phyloP scores from a whole-genome alignment of 2,888 invertebrate genomes.

The Andrena hattorfiana region DNA sequence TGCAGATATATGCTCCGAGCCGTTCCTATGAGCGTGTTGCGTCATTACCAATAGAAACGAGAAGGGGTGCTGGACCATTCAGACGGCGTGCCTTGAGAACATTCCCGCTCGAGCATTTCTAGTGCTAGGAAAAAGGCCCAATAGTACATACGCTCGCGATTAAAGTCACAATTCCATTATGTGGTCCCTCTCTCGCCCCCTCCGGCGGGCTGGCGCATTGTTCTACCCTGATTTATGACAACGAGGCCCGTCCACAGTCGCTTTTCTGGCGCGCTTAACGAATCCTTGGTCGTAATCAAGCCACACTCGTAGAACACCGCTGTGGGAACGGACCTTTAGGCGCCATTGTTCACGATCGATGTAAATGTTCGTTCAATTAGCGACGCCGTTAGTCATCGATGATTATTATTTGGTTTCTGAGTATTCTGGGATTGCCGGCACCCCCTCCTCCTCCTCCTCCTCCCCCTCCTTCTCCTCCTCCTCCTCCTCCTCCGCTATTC shows the following conservation, averaged over 20 bases:
- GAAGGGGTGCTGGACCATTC: conserved; percentile 49
- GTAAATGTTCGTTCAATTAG: conserved; percentile 21
- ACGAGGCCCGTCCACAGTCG: conserved; percentile 25
- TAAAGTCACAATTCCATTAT: conserved; percentile 55
- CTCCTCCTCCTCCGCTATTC: too few relatives aligned
- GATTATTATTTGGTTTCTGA: not conserved
- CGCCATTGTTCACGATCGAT: conserved; percentile 16
- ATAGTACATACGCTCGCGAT: conserved; percentile 45
- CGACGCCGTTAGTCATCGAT: not conserved
- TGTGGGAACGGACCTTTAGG: conserved; percentile 15
- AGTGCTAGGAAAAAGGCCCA: conserved; percentile 57
- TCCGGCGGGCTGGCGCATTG: conserved; percentile 29
- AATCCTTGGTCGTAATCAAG: conserved; percentile 12
- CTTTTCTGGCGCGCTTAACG: conserved; percentile 10
- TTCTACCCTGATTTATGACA: conserved; percentile 44
- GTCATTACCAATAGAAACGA: conserved; percentile 47
- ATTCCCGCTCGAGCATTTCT: conserved; percentile 43
- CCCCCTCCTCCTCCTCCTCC: too few relatives aligned
- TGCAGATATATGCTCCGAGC: conserved; percentile 51
- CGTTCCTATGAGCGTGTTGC: conserved; percentile 46
- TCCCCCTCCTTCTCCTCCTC: too few relatives aligned
- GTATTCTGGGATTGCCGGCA: too few relatives aligned
- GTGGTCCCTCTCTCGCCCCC: conserved; percentile 2
- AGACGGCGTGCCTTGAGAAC: conserved; percentile 49
- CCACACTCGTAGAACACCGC: not conserved